Evolutionary conservation across 2,797 vertebrate species (phyloP), one percentile per base, ranked within the genome.

Genomic region (Bovichtus diacanthus): DNA sequence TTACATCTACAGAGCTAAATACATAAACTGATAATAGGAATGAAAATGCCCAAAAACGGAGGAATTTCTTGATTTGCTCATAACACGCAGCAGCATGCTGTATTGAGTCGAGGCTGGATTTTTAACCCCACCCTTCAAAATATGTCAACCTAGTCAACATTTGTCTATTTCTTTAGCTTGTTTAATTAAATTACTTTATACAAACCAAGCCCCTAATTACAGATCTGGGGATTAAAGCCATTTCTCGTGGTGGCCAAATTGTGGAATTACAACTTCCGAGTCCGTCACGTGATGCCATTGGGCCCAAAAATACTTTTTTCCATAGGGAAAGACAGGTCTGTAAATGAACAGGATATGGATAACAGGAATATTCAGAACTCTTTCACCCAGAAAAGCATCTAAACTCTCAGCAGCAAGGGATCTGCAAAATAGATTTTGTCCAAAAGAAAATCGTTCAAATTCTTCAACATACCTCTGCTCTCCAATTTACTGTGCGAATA

Each of bases 401-500:
- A 36, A 27, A 27, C 2, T 49, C 43, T 25, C n/a, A 56, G 1
- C n/a, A 54, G 16, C 50, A 62, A 12, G 15, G 18, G 2, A 19
- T 61, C 19, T 25, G 16, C 18, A 25, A 5, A 64, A 38, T 4
- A 46, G 18, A 78, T 13, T 18, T 38, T 39, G 9, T 31, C 19
- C 29, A 19, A 60, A 67, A 59, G 7, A 51, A 46, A 23, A 31
- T n/a, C n/a, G n/a, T 31, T 39, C 3, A 0, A 61, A 38, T 41
- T 51, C 12, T 43, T 49, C 8, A 62, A 23, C 64, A 55, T 34
- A 56, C 6, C 23, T 53, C 8, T 39, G 12, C 19, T 31, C 15
- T 47, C 21, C 15, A 51, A 53, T 34, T 39, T 58, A 47, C 16
- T 23, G 58, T 64, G 67, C 74, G 34, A 85, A 82, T 82, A 12